A percentile compares a stretch with the other conserved stretches of the same genome.
Evolutionary conservation across 2,113 vertebrate species (phyloP).

Genomic region (Psophia crepitans): DNA sequence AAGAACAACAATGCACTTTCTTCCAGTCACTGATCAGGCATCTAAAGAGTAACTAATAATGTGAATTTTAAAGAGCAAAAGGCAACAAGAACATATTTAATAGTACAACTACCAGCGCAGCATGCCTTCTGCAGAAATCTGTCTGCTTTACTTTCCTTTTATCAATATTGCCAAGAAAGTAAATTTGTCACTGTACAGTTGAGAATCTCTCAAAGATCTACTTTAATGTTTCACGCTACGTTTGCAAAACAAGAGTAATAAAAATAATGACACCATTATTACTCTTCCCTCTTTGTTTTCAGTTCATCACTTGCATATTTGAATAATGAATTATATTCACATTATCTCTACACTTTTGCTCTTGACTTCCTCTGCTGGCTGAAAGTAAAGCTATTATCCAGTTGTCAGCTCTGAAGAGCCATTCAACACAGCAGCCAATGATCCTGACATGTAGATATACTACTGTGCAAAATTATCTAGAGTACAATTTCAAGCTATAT

Average conservation of each 20-base stretch:
- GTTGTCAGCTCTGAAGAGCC: constrained; percentile 86
- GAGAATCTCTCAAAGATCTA: constrained; percentile 75
- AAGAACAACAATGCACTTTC: constrained; percentile 1
- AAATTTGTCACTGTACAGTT: constrained; percentile 72
- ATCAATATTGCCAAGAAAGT: constrained; percentile 72
- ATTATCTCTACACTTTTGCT: constrained; percentile 90
- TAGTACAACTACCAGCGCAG: constrained; percentile 61
- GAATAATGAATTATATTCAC: constrained; percentile 98
- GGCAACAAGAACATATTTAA: constrained; percentile 53
- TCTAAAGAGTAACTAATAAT: constrained; percentile 49
- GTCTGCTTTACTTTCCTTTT: constrained; percentile 71
- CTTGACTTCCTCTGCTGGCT: constrained; percentile 85
- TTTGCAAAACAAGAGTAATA: constrained; percentile 89
- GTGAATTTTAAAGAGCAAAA: constrained; percentile 44
- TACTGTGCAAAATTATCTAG: constrained; percentile 69
- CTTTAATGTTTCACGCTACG: constrained; percentile 84
- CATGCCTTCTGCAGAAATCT: constrained; percentile 66
- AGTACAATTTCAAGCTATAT: constrained; percentile 72
- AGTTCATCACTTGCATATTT: constrained; percentile 89
- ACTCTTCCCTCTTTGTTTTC: constrained; percentile 83
- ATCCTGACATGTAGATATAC: constrained; percentile 83
- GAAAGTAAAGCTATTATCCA: constrained; percentile 95
- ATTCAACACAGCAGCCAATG: constrained; percentile 78
- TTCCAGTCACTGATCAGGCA: constrained; percentile 20
- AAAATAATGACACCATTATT: constrained; percentile 97